phyloP scores from a whole-genome alignment of 2,888 invertebrate species.

The Synergus itoensis region DNA sequence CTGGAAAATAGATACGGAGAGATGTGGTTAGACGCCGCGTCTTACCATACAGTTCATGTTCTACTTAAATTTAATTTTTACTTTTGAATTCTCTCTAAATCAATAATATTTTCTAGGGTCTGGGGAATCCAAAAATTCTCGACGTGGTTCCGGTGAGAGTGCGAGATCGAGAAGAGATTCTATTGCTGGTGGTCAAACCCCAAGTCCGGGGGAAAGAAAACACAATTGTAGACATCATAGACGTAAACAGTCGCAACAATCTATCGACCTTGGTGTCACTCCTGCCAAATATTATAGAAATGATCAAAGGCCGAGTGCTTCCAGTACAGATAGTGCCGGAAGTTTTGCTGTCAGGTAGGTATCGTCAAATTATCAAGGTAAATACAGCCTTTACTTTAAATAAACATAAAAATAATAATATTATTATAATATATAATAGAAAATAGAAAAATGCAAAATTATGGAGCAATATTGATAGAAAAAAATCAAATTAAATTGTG shows the following conservation, averaged over 20 bases:
- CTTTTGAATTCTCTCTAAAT: neutral
- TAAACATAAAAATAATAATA: neutral
- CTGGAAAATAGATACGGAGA: too few species aligned
- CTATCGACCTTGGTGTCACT: conserved; percentile 65
- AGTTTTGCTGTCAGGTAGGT: conserved; percentile 72
- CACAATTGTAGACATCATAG: conserved; percentile 74
- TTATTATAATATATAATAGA: neutral
- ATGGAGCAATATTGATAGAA: neutral
- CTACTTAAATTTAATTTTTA: neutral
- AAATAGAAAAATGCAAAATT: neutral
- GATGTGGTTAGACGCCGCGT: too few species aligned
- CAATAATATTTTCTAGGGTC: conserved; percentile 78
- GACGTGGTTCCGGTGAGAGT: conserved; percentile 85
- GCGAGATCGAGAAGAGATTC: conserved; percentile 87
- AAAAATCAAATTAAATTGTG: conserved; percentile 1
- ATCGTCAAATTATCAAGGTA: neutral
- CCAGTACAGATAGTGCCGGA: conserved; percentile 81
- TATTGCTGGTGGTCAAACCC: conserved; percentile 65
- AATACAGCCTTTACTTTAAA: too few species aligned
- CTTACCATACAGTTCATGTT: too few species aligned
- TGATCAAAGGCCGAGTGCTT: conserved; percentile 85
- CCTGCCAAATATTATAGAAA: conserved; percentile 80
- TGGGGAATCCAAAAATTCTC: conserved; percentile 81
- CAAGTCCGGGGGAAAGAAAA: conserved; percentile 69
- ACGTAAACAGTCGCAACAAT: conserved; percentile 75